A percentile compares a stretch with the other conserved stretches of the same genome.
These are phyloP conservation scores for Nipponacmea schrenckii DNA, from an alignment of 2,888 invertebrate species.

Conservation along the genomic window DNA sequence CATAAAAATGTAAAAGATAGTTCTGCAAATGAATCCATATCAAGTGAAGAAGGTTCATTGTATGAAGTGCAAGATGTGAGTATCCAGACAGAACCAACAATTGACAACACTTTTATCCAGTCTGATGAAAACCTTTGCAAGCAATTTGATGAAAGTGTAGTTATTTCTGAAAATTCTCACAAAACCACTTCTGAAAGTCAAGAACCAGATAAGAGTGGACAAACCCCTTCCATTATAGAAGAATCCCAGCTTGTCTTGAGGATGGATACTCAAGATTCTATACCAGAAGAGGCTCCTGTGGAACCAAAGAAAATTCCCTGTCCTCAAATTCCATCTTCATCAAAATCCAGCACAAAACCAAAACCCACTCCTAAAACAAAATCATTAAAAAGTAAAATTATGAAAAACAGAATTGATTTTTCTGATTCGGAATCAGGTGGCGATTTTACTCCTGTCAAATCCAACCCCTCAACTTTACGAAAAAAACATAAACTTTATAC, in stretches of 20 bases:
- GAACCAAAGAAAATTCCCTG: neutral
- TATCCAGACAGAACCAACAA: slow-evolving; percentile 24
- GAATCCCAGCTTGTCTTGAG: neutral
- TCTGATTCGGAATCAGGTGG: neutral
- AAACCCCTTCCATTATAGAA: neutral
- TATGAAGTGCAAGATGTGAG: slow-evolving; percentile 36
- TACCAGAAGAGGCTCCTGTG: neutral
- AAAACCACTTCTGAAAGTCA: neutral
- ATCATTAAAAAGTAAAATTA: neutral
- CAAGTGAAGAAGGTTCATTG: slow-evolving; percentile 16
- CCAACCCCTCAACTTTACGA: neutral
- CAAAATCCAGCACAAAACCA: neutral
- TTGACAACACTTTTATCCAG: neutral
- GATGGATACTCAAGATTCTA: neutral
- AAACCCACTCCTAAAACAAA: neutral
- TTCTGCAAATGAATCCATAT: neutral
- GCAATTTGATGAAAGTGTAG: neutral
- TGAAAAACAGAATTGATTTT: neutral
- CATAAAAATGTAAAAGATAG: neutral
- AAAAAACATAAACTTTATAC: slow-evolving; percentile 6
- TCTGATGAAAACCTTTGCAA: neutral
- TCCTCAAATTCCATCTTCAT: neutral
- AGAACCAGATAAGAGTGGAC: neutral
- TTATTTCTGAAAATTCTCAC: neutral
- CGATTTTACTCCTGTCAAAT: neutral